Evolutionary conservation across 2,888 invertebrate species (phyloP).

Genomic region (Luperina testacea): DNA sequence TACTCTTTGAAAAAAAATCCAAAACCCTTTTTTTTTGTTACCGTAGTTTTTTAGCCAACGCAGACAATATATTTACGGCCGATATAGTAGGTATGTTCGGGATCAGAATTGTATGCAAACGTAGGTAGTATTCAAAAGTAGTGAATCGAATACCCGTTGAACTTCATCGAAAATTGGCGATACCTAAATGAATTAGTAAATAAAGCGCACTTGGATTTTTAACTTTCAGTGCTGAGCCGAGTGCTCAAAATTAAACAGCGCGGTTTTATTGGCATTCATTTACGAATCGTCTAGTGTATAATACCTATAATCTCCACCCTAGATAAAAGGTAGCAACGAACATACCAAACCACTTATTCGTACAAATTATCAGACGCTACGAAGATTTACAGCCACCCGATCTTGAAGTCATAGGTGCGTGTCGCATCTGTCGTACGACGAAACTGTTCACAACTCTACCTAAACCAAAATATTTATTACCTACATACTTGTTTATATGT

Average conservation of each 20-base stretch:
- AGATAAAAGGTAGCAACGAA: neutral
- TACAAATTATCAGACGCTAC: slow-evolving; percentile 1
- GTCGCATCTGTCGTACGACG: slow-evolving; percentile 2
- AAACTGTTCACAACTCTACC: neutral
- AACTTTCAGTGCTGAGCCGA: neutral
- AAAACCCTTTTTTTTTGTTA: neutral
- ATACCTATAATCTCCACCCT: no score
- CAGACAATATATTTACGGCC: neutral
- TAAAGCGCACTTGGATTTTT: neutral
- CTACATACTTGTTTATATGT: no score
- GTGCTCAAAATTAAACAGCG: neutral
- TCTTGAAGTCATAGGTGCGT: slow-evolving; percentile 1
- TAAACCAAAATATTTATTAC: slow-evolving; percentile 9
- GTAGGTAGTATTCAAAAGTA: neutral
- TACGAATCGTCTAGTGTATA: neutral
- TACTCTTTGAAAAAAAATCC: neutral
- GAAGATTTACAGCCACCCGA: slow-evolving; percentile 2
- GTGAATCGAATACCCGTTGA: neutral
- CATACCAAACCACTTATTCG: neutral
- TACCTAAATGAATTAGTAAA: no score
- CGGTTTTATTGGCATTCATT: neutral
- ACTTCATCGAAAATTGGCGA: neutral
- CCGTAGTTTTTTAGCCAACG: neutral
- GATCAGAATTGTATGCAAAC: neutral
- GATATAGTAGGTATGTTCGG: neutral